Conservation (phyloP, 2,797 vertebrate species). For the Poeciliopsis paucimaculata region DNA sequence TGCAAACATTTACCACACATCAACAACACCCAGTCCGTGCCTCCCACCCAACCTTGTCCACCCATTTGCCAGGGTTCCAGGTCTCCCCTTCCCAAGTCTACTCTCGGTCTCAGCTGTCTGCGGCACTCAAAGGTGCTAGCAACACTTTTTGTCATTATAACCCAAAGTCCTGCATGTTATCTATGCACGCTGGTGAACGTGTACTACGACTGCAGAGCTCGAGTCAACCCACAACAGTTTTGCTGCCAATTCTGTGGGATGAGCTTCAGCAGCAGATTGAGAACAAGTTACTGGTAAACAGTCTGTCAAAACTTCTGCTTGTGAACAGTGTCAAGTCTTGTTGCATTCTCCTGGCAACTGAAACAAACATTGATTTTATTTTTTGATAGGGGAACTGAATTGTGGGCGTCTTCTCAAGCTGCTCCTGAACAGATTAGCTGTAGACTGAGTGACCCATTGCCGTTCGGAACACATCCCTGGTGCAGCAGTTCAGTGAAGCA, state of each 20-base stretch:
- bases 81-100: slow-evolving; percentile 15
- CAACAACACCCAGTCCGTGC: slow-evolving; percentile 36
- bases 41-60: slow-evolving; percentile 38
- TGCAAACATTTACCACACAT: slow-evolving; percentile 9
- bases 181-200: slow-evolving; percentile 8
- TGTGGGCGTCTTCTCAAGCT: neutral
- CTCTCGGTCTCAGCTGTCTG: slow-evolving; percentile 68
- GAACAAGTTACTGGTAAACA: neutral
- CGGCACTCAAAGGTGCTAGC: slow-evolving; percentile 57
- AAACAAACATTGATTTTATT: neutral
- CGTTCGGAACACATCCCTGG: neutral
- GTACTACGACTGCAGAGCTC: slow-evolving; percentile 1
- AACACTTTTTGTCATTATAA: slow-evolving; percentile 63
- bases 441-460: neutral
- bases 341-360: neutral
- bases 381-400: neutral
- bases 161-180: slow-evolving; percentile 38
- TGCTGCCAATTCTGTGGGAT: slow-evolving; percentile 28
- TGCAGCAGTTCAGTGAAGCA: neutral
- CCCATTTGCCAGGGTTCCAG: slow-evolving; percentile 1
- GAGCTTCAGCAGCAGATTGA: slow-evolving; percentile 10
- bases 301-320: slow-evolving; percentile 8
- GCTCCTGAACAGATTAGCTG: slow-evolving; percentile 1
- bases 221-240: slow-evolving; percentile 5
- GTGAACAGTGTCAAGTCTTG: neutral